phyloP scores from a whole-genome alignment of 2,797 vertebrate genomes.

The Sylvia borin region DNA sequence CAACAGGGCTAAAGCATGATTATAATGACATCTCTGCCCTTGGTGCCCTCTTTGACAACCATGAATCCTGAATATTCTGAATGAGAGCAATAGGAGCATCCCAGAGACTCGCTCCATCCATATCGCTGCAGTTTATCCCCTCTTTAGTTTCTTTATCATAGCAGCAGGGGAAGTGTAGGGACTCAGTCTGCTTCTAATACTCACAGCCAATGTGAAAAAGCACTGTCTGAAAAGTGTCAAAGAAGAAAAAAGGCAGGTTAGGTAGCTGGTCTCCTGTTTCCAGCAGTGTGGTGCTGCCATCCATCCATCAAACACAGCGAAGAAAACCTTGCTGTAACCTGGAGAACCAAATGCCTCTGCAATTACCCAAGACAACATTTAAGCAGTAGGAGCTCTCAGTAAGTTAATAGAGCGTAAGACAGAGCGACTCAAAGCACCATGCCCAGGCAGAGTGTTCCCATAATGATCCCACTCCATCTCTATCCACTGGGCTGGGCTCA shows the following conservation, averaged over 20 bases:
- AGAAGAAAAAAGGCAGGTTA: not conserved
- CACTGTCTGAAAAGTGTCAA: not conserved
- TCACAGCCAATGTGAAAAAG: not conserved
- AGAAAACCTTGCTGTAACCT: not conserved
- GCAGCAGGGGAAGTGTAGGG: not conserved
- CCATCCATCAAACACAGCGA: not conserved
- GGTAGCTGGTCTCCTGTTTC: not conserved
- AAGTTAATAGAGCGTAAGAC: not conserved
- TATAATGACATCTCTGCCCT: not conserved
- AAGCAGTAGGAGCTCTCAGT: not conserved
- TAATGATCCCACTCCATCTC: not conserved
- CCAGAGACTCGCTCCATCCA: not conserved
- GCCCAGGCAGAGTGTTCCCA: not conserved
- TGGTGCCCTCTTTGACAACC: not conserved
- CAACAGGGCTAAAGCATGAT: not conserved
- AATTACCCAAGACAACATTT: not conserved
- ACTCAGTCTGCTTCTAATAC: not conserved
- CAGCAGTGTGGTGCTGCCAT: not conserved
- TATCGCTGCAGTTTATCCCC: not conserved
- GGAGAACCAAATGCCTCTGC: not conserved
- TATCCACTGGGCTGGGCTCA: not conserved
- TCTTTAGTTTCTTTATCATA: not conserved
- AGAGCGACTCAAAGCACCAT: not conserved
- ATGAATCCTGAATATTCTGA: not conserved
- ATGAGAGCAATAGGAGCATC: not conserved